Base-by-base conservation (phyloP, 1,140 invertebrate species). In the Lordiphosa stackelbergi region DNA sequence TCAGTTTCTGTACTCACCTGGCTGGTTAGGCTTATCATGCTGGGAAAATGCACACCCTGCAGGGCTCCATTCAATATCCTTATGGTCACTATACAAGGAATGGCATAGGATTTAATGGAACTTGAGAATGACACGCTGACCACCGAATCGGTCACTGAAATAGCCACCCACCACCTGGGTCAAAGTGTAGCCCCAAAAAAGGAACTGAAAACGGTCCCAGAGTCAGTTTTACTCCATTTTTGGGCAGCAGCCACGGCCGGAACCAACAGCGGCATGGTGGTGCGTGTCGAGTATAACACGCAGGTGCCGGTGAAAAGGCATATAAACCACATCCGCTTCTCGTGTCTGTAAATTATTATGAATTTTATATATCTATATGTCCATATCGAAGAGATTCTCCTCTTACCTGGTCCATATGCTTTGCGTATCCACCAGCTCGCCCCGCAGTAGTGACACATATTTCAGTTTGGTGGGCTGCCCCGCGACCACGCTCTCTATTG, bases 111-210 rank as follows among this genome's bases (percentile, higher is more conserved):
- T 88, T 88, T 87, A 87, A 90, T 66, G 85, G 69, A 89, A n/a
- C 90, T 89, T 51, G 91, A 90, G 11, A 40, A 94, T 89, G 8
- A 94, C 90, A 55, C 90, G 89, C 74, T 93, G 92, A 0, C 93
- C 93, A 19, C 93, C 93, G 55, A 92, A 89, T 36, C 88, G 88
- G 79, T 94, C 93, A 61, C 92, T 93, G 8, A 93, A 85, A 70
- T 93, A 92, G 9, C 93, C 93, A 42, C 92, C 93, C 43, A 92
- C 52, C 37, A 94, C 90, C 86, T 94, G 93, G 0, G 93, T 94
- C 42, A 93, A 77, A 0, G 91, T 92, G 66, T 94, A 94, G 46
- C 93, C 93, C 92, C 93, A 94, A 73, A 94, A 94, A 74, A 94
- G 94, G 92, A 92, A 4, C 93, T 93, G 7, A 94, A 74, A 41